Percentiles rank a stretch among this genome's conserved stretches.
Conservation (phyloP, 2,888 invertebrate species). For the Nemurella pictetii region DNA sequence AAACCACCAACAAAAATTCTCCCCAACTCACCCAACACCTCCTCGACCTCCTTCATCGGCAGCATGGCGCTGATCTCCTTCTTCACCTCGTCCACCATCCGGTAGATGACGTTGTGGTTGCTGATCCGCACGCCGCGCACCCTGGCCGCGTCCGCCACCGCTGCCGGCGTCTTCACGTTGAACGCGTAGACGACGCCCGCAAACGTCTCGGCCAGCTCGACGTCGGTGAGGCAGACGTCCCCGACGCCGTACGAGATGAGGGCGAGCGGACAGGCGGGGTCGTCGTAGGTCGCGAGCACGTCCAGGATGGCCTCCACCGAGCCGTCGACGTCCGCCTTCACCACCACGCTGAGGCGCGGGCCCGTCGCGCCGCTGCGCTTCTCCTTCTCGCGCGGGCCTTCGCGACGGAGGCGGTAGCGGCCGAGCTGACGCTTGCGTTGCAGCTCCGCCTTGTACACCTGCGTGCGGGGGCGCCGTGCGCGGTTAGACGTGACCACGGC, state of each 20-base stretch:
- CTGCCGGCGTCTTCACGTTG: slow-evolving; percentile 65
- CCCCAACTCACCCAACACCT: slow-evolving; percentile 70
- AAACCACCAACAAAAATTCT: too few species aligned
- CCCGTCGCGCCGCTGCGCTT: slow-evolving; percentile 54
- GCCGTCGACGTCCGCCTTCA: slow-evolving; percentile 92
- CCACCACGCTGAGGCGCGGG: slow-evolving; percentile 61
- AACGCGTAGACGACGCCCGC: slow-evolving; percentile 86
- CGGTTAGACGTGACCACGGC: too few species aligned
- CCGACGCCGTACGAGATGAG: slow-evolving; percentile 92
- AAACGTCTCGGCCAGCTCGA: slow-evolving; percentile 78
- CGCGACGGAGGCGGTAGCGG: slow-evolving; percentile 57
- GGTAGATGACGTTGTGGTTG: slow-evolving; percentile 88
- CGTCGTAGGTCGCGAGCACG: slow-evolving; percentile 82
- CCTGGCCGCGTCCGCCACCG: slow-evolving; percentile 58
- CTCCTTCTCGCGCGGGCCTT: slow-evolving; percentile 59
- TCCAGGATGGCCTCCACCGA: slow-evolving; percentile 94
- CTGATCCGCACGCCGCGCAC: slow-evolving; percentile 62
- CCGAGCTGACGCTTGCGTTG: slow-evolving; percentile 65
- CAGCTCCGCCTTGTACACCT: slow-evolving; percentile 65
- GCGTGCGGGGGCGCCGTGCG: too few species aligned
- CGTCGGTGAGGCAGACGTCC: slow-evolving; percentile 76
- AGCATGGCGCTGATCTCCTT: slow-evolving; percentile 72
- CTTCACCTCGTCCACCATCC: slow-evolving; percentile 86
- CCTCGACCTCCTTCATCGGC: slow-evolving; percentile 73
- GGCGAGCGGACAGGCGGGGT: slow-evolving; percentile 73